Base-by-base conservation (phyloP, 2,113 vertebrate genomes). In the Beaufortia kweichowensis region DNA sequence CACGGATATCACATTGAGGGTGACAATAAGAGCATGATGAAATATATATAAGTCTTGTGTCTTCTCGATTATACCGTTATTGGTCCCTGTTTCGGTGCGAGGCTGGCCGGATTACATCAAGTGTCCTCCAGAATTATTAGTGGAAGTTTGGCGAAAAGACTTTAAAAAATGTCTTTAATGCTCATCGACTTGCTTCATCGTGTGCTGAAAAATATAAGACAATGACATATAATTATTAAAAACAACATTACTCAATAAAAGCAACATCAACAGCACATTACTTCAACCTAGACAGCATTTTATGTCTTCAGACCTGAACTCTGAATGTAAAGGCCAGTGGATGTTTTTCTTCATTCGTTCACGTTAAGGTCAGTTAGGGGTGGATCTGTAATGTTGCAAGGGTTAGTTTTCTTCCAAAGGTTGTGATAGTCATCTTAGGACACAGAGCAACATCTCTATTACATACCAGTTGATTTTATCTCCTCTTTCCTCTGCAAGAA, bases 401-500 rank as follows among this genome's bases (percentile, higher is more conserved):
- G 46, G 9, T 53, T 17, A 9, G 19, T 68, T 50, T 69, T 56
- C 67, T 55, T 35, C 67, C 35, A 56, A 69, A 69, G 67, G 46
- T 21, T 12, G 4, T 46, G 43, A 3, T 46, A 46, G 43, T 46
- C 43, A 17, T 46, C 15, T 31, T 50, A 19, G 28, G 29, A 56
- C 48, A 69, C 29, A 35, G 55, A 29, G n/a, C n/a, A 55, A n/a
- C 43, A 55, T 31, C 43, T 68, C 19, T 3, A 14, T 15, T 29
- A 35, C 67, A 56, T 33, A 15, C 12, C n/a, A 35, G 50, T n/a
- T 41, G 23, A 55, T 56, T 56, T 56, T 35, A 55, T 70, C 33
- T 53, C 1, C 9, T 3, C 29, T n/a, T n/a, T n/a, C 19, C n/a
- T 70, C 48, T 56, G 48, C 31, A 19, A 33, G 67, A 33, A 35